Evolutionary conservation across 1,140 invertebrate species (phyloP).

Genomic region (Caenorhabditis remanei): DNA sequence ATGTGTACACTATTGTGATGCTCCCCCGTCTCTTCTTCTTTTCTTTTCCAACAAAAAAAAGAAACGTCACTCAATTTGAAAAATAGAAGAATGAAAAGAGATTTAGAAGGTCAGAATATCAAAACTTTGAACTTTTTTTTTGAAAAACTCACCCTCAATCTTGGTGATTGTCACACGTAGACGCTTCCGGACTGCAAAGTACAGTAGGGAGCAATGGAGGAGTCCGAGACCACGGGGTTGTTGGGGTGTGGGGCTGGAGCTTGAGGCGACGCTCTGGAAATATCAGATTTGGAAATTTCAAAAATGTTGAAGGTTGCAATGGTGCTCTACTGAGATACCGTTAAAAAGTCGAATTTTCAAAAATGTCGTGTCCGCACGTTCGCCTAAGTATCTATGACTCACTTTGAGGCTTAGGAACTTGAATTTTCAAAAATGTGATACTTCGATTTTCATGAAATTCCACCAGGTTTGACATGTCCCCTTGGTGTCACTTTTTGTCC

Average conservation of each 20-base stretch:
- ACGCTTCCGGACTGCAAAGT: slow-evolving; percentile 77
- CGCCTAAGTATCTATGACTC: no score
- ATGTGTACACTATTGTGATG: not conserved
- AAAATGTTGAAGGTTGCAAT: no score
- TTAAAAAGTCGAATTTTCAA: no score
- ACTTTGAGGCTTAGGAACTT: no score
- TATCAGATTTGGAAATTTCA: no score
- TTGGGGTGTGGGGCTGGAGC: slow-evolving; percentile 63
- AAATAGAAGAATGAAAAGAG: not conserved
- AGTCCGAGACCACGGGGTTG: slow-evolving; percentile 75
- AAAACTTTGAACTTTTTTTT: not conserved
- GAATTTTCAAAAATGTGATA: no score
- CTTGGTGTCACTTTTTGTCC: no score
- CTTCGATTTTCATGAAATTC: no score
- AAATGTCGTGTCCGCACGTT: no score
- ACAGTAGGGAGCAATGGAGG: slow-evolving; percentile 75
- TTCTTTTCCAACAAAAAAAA: not conserved
- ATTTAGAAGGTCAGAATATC: not conserved
- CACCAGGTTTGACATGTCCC: no score
- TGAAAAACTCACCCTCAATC: slow-evolving; percentile 74
- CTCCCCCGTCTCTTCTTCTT: not conserved
- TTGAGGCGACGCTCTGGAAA: slow-evolving; percentile 67
- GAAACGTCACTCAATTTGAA: slow-evolving; percentile 9
- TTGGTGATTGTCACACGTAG: slow-evolving; percentile 74
- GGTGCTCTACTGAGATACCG: no score